phyloP scores from a whole-genome alignment of 2,113 vertebrate species.

The Rutilus rutilus region DNA sequence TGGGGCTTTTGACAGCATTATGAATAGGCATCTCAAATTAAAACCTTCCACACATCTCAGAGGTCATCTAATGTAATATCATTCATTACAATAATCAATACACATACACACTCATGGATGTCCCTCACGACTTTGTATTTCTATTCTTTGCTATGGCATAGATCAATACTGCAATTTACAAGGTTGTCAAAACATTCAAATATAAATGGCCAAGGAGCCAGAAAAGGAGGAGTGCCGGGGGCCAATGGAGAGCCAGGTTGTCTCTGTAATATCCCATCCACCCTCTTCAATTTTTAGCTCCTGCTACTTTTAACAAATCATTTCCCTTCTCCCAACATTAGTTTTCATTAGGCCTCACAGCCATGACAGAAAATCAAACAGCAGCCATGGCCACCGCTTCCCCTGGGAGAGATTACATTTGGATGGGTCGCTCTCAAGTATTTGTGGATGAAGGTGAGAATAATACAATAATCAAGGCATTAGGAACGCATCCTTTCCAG shows the following conservation, averaged over 20 bases:
- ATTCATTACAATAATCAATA: conserved; percentile 29
- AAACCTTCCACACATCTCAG: conserved; percentile 27
- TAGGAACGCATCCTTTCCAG: conserved; percentile 52
- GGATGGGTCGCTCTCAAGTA: conserved; percentile 58
- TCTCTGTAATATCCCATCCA: conserved; percentile 49
- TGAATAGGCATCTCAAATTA: conserved; percentile 36
- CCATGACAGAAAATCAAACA: conserved; percentile 65
- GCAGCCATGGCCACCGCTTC: conserved; percentile 46
- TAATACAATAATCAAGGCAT: conserved; percentile 59
- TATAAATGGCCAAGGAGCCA: conserved; percentile 56
- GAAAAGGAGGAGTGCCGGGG: conserved; percentile 23
- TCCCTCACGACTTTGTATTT: conserved; percentile 55
- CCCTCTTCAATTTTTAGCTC: conserved; percentile 46
- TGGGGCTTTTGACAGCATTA: conserved; percentile 12
- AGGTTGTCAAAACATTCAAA: conserved; percentile 67
- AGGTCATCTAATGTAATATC: conserved; percentile 45
- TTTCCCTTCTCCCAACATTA: conserved; percentile 60
- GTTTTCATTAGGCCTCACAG: conserved; percentile 63
- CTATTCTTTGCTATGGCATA: conserved; percentile 50
- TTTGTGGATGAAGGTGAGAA: conserved; percentile 59
- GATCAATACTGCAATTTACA: conserved; percentile 67
- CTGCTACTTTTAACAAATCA: conserved; percentile 63
- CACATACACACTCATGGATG: conserved; percentile 6
- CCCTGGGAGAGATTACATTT: conserved; percentile 60
- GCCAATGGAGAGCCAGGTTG: conserved; percentile 14